phyloP scores from a whole-genome alignment of 2,113 vertebrate genomes.

The Catagonus wagneri region DNA sequence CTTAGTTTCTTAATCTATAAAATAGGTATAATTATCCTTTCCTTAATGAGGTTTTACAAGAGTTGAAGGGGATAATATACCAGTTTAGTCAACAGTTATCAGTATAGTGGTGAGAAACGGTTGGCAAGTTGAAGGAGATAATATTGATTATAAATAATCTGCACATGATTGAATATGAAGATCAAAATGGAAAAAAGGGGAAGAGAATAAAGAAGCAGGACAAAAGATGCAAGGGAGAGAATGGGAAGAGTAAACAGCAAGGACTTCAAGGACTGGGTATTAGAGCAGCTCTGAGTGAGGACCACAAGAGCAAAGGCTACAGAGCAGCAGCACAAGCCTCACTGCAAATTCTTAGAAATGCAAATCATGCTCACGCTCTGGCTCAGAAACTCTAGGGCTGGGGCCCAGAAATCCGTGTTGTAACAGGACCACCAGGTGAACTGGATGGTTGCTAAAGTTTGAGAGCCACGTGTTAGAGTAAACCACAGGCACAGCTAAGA shows the following conservation, averaged over 20 bases:
- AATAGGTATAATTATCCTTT: not conserved
- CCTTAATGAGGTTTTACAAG: not conserved
- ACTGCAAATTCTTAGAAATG: not conserved
- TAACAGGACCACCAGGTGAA: not conserved
- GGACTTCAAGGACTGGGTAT: not conserved
- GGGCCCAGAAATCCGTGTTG: not conserved
- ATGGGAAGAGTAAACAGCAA: not conserved
- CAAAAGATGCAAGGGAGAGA: not conserved
- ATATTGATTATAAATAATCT: not conserved
- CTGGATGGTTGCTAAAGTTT: not conserved
- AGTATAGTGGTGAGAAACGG: too few relatives aligned
- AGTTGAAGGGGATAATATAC: conserved; percentile 35
- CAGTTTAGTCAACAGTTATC: too few relatives aligned
- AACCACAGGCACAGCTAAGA: not conserved
- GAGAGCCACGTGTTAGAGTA: not conserved
- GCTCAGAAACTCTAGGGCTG: not conserved
- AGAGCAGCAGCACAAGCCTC: not conserved
- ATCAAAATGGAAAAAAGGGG: not conserved
- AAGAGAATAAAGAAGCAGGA: not conserved
- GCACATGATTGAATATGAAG: not conserved
- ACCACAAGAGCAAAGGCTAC: too few relatives aligned
- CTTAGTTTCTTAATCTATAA: not conserved
- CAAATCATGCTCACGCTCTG: not conserved
- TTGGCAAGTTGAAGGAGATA: conserved; percentile 42
- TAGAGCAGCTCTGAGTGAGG: not conserved